Base-by-base conservation (phyloP, 2,797 vertebrate genomes). In the Lindbergichthys nudifrons region DNA sequence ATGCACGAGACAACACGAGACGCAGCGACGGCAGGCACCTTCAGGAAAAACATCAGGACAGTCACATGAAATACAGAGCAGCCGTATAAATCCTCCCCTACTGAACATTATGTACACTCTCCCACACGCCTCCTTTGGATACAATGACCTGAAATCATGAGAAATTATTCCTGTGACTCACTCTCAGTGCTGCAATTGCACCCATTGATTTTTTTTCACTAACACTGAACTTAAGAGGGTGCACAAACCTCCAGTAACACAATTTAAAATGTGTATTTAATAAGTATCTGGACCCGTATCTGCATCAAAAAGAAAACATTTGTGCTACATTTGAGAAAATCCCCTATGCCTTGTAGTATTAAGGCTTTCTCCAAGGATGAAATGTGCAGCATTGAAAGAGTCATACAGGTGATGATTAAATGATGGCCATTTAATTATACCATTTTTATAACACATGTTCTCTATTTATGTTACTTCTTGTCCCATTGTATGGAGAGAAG, bases 21-120 rank as follows among this genome's bases (percentile, higher is more conserved):
- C 72, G 79, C 60, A 74, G 62, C 80, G 74, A 90, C 52, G 56
- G 78, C 86, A 66, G 85, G 76, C 83, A 86, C 74, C 48, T 82
- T 88, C 47, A 65, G 77, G 51, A 70, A 84, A 82, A 75, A 84
- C 26, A 78, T 60, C 69, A 68, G 68, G 80, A 90, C 87, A 74
- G 60, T 45, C 52, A 80, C 73, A 71, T 58, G 59, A 67, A 41
- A 75, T 43, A 75, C 68, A 84, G 64, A 83, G 82, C 87, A 87
- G 81, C 52, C 53, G 69, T 72, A 62, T 62, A 16, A 58, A 23
- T 13, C 63, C 41, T 46, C 81, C 66, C n/a, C 10, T 32, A 65
- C 68, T 63, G 52, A n/a, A 51, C 11, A 65, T 51, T 48, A 77
- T 77, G 23, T 75, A 86, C 81, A 76, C 45, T 47, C 62, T 11